A percentile compares a stretch with the other conserved stretches of the same genome.
Conservation (phyloP, 2,888 invertebrate species). For the Trimorus sp. region DNA sequence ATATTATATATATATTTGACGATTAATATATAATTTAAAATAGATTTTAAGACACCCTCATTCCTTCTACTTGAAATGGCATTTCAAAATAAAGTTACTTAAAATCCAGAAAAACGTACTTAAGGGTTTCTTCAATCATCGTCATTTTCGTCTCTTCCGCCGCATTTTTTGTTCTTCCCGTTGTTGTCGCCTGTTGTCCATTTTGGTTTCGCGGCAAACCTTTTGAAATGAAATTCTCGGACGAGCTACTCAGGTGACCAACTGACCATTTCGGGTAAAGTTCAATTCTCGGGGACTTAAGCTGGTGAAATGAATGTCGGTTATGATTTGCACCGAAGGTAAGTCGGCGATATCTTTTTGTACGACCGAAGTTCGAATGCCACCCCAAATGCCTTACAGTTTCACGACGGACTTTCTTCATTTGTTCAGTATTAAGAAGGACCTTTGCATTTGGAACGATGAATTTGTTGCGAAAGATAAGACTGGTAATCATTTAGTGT, state of each 20-base stretch:
- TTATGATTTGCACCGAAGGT: slow-evolving; percentile 50
- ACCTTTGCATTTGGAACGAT: not conserved
- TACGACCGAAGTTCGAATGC: slow-evolving; percentile 36
- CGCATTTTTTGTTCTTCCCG: not conserved
- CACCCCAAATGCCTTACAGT: slow-evolving; percentile 40
- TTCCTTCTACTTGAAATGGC: slow-evolving; percentile 68
- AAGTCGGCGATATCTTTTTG: slow-evolving; percentile 49
- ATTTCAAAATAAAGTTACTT: slow-evolving; percentile 68
- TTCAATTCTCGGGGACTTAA: slow-evolving; percentile 58
- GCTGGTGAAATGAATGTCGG: slow-evolving; percentile 28
- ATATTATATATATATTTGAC: slow-evolving; percentile 70
- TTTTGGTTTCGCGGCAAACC: slow-evolving; percentile 56
- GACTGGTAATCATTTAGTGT: not conserved
- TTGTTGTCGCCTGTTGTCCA: slow-evolving; percentile 35
- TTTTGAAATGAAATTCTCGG: slow-evolving; percentile 73
- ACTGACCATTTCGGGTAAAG: slow-evolving; percentile 35
- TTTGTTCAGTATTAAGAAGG: slow-evolving; percentile 1
- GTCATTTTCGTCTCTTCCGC: too few species aligned
- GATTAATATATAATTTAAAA: slow-evolving; percentile 70
- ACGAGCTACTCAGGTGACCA: slow-evolving; percentile 57
- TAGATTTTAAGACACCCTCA: slow-evolving; percentile 70
- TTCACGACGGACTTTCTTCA: slow-evolving; percentile 19
- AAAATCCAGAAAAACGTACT: slow-evolving; percentile 65
- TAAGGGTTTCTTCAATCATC: slow-evolving; percentile 56
- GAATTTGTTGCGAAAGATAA: not conserved